phyloP scores from a whole-genome alignment of 2,113 vertebrate species.

The Nycticryphes semicollaris region DNA sequence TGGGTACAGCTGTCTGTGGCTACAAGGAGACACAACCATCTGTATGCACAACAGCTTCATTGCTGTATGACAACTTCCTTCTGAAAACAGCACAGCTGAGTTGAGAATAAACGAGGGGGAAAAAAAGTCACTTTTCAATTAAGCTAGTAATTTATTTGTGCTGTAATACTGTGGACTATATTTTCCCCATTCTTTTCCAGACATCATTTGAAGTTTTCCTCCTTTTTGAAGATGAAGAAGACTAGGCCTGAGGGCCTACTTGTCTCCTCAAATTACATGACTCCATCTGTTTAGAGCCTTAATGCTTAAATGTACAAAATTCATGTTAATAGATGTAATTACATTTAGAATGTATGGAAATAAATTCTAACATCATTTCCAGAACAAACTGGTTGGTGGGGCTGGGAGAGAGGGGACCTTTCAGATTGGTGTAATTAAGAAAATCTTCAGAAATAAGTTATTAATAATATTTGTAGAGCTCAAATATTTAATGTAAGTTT shows the following conservation, averaged over 20 bases:
- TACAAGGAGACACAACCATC: conserved; percentile 14
- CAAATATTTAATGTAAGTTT: neutral
- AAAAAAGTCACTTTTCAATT: conserved; percentile 21
- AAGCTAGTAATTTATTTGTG: conserved; percentile 28
- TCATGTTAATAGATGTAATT: neutral
- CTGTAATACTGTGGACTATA: neutral
- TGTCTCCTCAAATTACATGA: neutral
- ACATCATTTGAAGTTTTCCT: neutral
- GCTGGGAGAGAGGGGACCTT: neutral
- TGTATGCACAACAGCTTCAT: conserved; percentile 1
- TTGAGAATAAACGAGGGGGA: neutral
- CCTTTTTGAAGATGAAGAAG: neutral
- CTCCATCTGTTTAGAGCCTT: neutral
- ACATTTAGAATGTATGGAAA: neutral
- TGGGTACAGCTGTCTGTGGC: conserved; percentile 14
- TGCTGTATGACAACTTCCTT: conserved; percentile 21
- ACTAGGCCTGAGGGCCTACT: neutral
- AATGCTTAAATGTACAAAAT: neutral
- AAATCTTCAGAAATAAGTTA: neutral
- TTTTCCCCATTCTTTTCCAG: neutral
- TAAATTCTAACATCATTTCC: neutral
- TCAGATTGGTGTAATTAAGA: neutral
- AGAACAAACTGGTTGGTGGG: neutral
- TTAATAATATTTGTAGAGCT: neutral
- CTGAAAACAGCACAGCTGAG: conserved; percentile 24